Evolutionary conservation across 2,797 vertebrate species (phyloP), one percentile per base, ranked within the genome.

Genomic region (Knipowitschia caucasica): DNA sequence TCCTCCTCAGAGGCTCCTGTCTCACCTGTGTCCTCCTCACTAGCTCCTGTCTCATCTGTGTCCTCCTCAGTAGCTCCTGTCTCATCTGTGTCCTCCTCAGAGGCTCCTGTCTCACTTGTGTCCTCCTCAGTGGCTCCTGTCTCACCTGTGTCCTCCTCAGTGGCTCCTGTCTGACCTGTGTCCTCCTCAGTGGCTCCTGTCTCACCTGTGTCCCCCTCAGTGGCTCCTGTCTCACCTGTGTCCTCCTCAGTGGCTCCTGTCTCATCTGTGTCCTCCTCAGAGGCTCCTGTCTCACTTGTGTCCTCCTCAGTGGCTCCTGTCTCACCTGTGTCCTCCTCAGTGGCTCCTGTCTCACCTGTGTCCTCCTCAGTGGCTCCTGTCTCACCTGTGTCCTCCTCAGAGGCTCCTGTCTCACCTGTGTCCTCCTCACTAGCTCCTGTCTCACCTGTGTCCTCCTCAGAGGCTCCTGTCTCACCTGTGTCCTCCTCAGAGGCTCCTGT

Each of bases 31-130:
- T 35, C 34, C 34, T 35, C 34, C 11, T 14, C 34, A 18, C n/a
- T 3, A 20, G 15, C n/a, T 18, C 15, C 35, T 66, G 17, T 27
- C 83, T 85, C 83, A 63, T 59, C 43, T 1, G 54, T 34, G n/a
- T n/a, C n/a, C 7, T 15, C 7, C 38, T 56, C 54, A 11, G 0
- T 14, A 9, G 25, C 11, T n/a, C 57, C 34, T 63, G n/a, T n/a
- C 20, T 21, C 8, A 45, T 1, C 52, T 73, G 25, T 85, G 60
- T 47, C n/a, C 58, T 89, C 49, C 43, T 72, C 50, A 95, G 71
- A 57, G 94, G 74, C 31, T n/a, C n/a, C n/a, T n/a, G n/a, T n/a
- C n/a, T n/a, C n/a, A n/a, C n/a, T n/a, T n/a, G n/a, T n/a, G n/a
- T n/a, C n/a, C n/a, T n/a, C n/a, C n/a, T n/a, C n/a, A n/a, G n/a